phyloP scores from a whole-genome alignment of 2,113 vertebrate genomes.

The Mus pahari region DNA sequence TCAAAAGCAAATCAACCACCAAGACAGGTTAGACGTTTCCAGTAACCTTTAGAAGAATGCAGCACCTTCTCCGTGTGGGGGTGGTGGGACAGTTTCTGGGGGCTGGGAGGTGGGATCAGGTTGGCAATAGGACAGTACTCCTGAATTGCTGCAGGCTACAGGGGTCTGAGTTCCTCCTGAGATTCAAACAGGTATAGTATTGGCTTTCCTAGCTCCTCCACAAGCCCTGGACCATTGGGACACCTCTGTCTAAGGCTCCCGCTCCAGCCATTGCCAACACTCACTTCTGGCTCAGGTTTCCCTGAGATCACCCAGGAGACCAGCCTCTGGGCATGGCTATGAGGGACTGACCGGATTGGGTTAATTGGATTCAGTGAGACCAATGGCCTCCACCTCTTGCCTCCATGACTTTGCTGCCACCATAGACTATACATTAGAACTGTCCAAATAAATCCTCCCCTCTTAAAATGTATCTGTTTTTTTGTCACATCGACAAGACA shows the following conservation, averaged over 20 bases:
- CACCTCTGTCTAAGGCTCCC: neutral
- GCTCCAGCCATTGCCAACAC: neutral
- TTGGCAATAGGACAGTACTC: neutral
- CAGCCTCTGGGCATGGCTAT: neutral
- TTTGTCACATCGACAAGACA: neutral
- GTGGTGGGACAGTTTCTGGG: too few relatives aligned
- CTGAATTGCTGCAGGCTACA: neutral
- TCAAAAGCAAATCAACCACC: neutral
- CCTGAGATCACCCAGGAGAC: neutral
- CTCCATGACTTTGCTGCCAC: neutral
- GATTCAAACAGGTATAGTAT: neutral
- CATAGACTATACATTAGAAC: neutral
- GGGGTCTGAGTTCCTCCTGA: neutral
- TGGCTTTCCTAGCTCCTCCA: rapidly evolving
- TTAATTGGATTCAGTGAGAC: neutral
- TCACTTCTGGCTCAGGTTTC: neutral
- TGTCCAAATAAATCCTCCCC: neutral
- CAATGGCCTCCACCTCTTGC: neutral
- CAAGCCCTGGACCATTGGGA: neutral
- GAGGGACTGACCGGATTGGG: too few relatives aligned
- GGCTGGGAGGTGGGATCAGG: too few relatives aligned
- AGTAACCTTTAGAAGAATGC: neutral
- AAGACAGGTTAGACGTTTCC: neutral
- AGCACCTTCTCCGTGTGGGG: neutral
- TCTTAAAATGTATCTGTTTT: too few relatives aligned